Percentiles rank a stretch among this genome's conserved stretches.
Evolutionary conservation across 2,797 vertebrate genomes (phyloP).

Genomic region (Acanthiza pusilla): DNA sequence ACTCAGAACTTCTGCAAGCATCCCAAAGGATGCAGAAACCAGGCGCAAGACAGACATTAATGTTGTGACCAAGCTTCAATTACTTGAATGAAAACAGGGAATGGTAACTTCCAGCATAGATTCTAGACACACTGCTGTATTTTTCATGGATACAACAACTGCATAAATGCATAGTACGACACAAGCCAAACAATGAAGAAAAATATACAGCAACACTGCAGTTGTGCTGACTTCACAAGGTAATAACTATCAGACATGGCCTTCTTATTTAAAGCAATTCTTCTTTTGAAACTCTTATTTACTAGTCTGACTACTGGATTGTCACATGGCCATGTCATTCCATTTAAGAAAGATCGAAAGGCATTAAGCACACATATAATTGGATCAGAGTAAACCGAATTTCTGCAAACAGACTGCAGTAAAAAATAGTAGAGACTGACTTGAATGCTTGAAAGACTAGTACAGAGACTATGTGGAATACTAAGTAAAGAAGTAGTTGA

Average conservation of each 20-base stretch:
- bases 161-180: neutral
- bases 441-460: neutral
- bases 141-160: neutral
- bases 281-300: neutral
- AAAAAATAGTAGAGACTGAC: neutral
- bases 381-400: neutral
- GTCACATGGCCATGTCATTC: fast-evolving
- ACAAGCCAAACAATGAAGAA: neutral
- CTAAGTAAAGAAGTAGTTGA: neutral
- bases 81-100: neutral
- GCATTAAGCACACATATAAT: neutral
- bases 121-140: neutral
- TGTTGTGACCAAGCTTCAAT: neutral
- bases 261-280: neutral
- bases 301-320: neutral
- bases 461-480: neutral
- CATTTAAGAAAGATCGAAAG: neutral
- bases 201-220: neutral
- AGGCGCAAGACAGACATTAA: neutral
- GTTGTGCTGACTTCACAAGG: neutral
- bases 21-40: neutral
- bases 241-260: neutral
- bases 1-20: neutral
- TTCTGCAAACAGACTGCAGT: neutral
- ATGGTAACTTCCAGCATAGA: neutral